phyloP scores from a whole-genome alignment of 2,113 vertebrate genomes.

The Tragulus kanchil region DNA sequence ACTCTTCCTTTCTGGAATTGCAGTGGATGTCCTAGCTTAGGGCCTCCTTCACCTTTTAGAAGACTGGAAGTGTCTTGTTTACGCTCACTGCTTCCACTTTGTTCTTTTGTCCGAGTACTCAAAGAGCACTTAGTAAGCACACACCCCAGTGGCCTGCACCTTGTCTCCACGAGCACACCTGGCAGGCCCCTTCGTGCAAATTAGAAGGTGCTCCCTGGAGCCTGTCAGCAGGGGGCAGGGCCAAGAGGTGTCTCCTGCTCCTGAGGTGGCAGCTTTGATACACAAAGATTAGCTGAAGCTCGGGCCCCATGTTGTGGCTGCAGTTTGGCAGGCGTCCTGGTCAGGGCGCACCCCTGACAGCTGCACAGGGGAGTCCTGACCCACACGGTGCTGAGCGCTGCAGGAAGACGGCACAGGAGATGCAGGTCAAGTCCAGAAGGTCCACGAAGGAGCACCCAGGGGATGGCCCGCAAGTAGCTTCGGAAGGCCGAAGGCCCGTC shows the following conservation, averaged over 20 bases:
- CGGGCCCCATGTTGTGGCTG: accelerated
- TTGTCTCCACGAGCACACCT: neutral
- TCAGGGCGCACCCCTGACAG: neutral
- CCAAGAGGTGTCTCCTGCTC: neutral
- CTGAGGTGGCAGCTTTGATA: neutral
- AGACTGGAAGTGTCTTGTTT: neutral
- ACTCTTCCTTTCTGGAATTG: neutral
- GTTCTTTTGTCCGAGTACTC: neutral
- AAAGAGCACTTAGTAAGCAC: neutral
- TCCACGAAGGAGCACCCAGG: neutral
- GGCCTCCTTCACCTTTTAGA: neutral
- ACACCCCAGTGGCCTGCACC: neutral
- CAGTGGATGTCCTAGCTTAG: neutral
- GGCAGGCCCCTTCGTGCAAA: neutral
- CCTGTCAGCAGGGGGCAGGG: neutral
- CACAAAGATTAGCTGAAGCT: neutral
- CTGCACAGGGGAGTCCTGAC: neutral
- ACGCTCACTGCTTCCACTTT: neutral
- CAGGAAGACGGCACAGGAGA: neutral
- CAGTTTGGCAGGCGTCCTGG: neutral
- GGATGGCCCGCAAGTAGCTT: neutral
- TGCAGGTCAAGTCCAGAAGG: neutral
- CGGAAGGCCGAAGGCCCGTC: neutral
- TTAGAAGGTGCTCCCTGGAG: neutral
- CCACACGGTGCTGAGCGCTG: neutral